Conservation (phyloP, 1,140 invertebrate species). For the Globodera ellingtonae region DNA sequence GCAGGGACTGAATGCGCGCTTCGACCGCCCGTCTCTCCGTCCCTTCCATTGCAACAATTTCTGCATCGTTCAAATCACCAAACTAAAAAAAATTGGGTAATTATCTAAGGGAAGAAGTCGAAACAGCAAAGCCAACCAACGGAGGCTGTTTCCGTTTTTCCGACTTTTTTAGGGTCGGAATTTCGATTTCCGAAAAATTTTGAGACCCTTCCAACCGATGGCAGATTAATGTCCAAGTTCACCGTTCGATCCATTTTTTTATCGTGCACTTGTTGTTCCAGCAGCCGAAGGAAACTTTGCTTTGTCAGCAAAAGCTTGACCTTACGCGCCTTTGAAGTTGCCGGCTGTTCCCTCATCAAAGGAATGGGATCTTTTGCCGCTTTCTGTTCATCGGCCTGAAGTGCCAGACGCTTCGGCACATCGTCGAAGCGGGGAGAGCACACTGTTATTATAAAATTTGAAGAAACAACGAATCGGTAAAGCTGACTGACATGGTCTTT, state of each 20-base stretch:
- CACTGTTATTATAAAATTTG: too few relatives aligned
- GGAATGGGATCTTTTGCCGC: not conserved
- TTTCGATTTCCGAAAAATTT: too few relatives aligned
- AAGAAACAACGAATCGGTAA: too few relatives aligned
- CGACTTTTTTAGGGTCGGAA: too few relatives aligned
- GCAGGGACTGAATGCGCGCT: constrained; percentile 80
- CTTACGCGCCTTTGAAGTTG: not conserved
- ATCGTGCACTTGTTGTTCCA: not conserved
- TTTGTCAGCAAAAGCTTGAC: not conserved
- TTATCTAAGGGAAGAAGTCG: not conserved
- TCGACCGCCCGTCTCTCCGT: constrained; percentile 82
- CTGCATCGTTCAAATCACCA: constrained; percentile 75
- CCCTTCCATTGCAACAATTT: constrained; percentile 84
- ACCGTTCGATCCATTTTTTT: not conserved
- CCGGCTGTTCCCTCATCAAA: not conserved
- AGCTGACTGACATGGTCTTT: not conserved
- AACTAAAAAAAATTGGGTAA: constrained; percentile 32
- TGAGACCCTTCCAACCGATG: too few relatives aligned
- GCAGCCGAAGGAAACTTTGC: not conserved
- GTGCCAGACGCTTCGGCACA: not conserved
- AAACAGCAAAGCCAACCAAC: constrained; percentile 10
- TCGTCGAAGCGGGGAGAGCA: not conserved
- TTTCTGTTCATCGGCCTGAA: not conserved
- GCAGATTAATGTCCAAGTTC: not conserved
- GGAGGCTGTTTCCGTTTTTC: too few relatives aligned